Percentiles rank a stretch among this genome's conserved stretches.
Evolutionary conservation across 2,113 vertebrate genomes (phyloP).

Genomic region (Channa maculata): DNA sequence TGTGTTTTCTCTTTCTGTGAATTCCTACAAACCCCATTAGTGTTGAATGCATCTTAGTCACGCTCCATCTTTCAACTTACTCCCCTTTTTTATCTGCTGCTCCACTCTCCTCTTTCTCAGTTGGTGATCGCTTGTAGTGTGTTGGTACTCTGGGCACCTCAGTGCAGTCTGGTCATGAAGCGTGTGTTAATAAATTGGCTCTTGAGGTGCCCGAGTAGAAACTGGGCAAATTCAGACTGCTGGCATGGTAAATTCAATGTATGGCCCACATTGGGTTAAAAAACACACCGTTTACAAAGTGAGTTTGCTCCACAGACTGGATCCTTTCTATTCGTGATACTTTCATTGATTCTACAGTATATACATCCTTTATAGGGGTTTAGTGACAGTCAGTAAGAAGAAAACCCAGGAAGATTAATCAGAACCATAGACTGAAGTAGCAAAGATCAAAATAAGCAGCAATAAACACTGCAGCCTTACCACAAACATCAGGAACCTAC

Average conservation of each 20-base stretch:
- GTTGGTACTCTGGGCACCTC: conserved; percentile 16
- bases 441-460: too few species aligned
- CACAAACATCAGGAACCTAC: too few species aligned
- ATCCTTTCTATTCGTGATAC: too few species aligned
- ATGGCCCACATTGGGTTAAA: background rate
- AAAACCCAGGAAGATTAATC: too few species aligned
- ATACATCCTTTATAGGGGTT: too few species aligned
- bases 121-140: background rate
- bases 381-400: too few species aligned
- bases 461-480: too few species aligned
- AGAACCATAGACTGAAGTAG: too few species aligned
- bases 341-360: too few species aligned
- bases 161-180: background rate
- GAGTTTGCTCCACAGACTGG: too few species aligned
- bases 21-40: background rate
- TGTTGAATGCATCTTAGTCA: background rate
- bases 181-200: conserved; percentile 1
- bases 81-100: background rate
- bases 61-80: background rate
- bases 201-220: background rate
- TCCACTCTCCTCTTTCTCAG: background rate
- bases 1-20: too few species aligned
- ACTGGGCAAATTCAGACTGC: background rate
- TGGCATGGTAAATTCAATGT: background rate
- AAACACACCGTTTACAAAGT: too few species aligned